Evolutionary conservation across 2,113 vertebrate genomes (phyloP).

Genomic region (Tympanuchus pallidicinctus): DNA sequence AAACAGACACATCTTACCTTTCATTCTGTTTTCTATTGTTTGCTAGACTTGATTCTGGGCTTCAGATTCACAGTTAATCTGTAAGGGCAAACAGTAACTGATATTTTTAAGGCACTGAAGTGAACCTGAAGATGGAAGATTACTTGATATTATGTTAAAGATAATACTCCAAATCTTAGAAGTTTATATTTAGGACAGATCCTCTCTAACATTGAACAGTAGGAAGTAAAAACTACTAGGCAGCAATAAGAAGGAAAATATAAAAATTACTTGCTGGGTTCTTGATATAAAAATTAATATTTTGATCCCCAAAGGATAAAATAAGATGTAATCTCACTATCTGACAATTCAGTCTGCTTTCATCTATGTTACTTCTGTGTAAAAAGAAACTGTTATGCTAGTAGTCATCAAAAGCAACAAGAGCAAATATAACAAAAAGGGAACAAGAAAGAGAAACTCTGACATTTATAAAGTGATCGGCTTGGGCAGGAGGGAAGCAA

Average conservation of each 20-base stretch:
- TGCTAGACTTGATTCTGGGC: neutral
- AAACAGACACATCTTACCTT: neutral
- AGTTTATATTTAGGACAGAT: neutral
- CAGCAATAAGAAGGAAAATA: neutral
- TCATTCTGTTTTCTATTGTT: conserved; percentile 14
- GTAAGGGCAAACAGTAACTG: neutral
- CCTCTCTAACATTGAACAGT: neutral
- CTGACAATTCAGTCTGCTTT: neutral
- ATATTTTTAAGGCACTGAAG: neutral
- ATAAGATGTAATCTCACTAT: neutral
- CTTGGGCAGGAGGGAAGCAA: neutral
- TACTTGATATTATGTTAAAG: neutral
- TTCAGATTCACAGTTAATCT: neutral
- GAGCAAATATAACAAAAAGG: conserved; percentile 6
- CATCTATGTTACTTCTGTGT: neutral
- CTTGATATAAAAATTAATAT: neutral
- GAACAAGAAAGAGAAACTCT: conserved; percentile 2
- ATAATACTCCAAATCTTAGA: neutral
- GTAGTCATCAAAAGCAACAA: neutral
- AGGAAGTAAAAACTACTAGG: neutral
- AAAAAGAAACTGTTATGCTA: neutral
- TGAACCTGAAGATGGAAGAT: neutral
- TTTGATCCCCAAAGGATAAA: neutral
- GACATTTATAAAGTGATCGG: conserved; percentile 8
- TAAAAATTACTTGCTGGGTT: neutral